Base-by-base conservation (phyloP, 1,140 invertebrate species). In the Drosophila tropicalis region DNA sequence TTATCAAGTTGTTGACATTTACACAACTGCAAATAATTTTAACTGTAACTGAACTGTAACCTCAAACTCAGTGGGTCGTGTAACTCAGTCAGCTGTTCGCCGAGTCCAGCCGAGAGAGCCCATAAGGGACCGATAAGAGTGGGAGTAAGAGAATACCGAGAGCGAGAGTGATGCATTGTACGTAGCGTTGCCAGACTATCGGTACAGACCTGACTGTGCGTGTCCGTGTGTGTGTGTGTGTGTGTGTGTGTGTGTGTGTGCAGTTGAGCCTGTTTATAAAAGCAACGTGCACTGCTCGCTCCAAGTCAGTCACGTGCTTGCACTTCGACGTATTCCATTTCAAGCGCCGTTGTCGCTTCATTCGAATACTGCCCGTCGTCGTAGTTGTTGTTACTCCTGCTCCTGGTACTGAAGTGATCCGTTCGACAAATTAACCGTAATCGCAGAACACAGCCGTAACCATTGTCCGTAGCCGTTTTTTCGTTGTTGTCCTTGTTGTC, bases 271-370 rank as follows among this genome's bases (percentile, higher is more conserved):
- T 79, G 75, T 86, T 87, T 86, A 89, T 89, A 89, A 87, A 87
- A 89, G 81, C 72, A 81, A 68, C 81, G 72, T 85, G 78, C 81
- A 79, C 63, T 29, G 55, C 22, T 73, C 60, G 74, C 67, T 72
- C 63, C 72, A 44, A 86, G 62, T 90, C 87, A 90, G 87, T 90
- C 87, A 90, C 87, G 87, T 90, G 87, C 82, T 76, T 83, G 79
- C 73, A 90, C 72, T 61, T 62, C 72, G 79, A 81, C 79, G 81
- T 74, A 70, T 72, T 70, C 39, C 70, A 61, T 73, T 13, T 5
- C 10, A 67, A 70, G 76, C 75, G 75, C 78, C 44, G 44, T 51
- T 19, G 62, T 72, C 70, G 69, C 70, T 77, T 65, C 51, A 47
- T 41, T 44, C 58, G 56, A 47, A 44, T 55, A 54, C 13, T 44